These are phyloP conservation scores for Zaprionus ghesquierei DNA, from an alignment of 1,140 invertebrate species.

Conservation along the genomic window DNA sequence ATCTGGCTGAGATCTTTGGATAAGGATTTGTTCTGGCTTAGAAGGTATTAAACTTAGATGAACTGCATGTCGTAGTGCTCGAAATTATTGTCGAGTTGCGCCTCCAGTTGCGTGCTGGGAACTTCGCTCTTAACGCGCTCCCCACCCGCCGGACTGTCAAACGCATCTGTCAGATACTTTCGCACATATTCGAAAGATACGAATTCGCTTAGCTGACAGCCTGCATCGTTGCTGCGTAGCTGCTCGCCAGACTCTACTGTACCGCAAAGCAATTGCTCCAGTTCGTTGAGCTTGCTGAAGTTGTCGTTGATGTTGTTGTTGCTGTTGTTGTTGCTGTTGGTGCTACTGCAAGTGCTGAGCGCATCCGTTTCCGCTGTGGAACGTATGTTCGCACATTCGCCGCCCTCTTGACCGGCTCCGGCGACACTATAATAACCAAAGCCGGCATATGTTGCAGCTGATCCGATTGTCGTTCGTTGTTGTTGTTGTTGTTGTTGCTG, in stretches of 20 bases:
- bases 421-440: slow-evolving; percentile 16
- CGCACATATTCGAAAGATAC: slow-evolving; percentile 82
- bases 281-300: slow-evolving; percentile 76
- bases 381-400: slow-evolving; percentile 16
- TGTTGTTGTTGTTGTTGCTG: slow-evolving; percentile 6
- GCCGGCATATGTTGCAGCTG: slow-evolving; percentile 39
- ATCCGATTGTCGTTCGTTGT: slow-evolving; percentile 15
- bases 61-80: slow-evolving; percentile 74
- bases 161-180: slow-evolving; percentile 72
- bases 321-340: slow-evolving; percentile 38
- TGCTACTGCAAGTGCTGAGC: slow-evolving; percentile 61
- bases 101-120: slow-evolving; percentile 38
- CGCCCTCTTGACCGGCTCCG: background rate
- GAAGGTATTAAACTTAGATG: slow-evolving; percentile 49
- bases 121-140: slow-evolving; percentile 26
- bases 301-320: slow-evolving; percentile 33
- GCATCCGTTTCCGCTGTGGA: slow-evolving; percentile 61
- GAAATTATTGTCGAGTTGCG: slow-evolving; percentile 66
- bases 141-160: slow-evolving; percentile 26
- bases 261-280: slow-evolving; percentile 62
- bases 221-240: background rate
- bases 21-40: slow-evolving; percentile 8
- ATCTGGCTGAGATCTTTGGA: slow-evolving; percentile 69
- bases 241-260: slow-evolving; percentile 1
- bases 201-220: slow-evolving; percentile 65